A percentile compares a stretch with the other conserved stretches of the same genome.
phyloP scores from a whole-genome alignment of 2,797 vertebrate species.

The Myoxocephalus aenaeus region DNA sequence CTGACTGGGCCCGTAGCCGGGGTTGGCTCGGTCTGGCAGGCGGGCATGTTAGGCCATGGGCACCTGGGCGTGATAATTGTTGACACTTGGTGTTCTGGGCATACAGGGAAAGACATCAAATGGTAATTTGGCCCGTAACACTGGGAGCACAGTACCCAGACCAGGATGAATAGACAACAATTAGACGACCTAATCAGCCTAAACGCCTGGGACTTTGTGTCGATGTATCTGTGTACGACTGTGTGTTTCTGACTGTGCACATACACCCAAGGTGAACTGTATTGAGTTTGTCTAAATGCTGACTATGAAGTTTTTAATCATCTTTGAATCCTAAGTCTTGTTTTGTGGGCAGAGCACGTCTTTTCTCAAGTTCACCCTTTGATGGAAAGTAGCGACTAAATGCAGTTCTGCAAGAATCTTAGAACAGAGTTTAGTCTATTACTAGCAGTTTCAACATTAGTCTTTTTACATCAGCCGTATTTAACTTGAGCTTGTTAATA shows the following conservation, averaged over 20 bases:
- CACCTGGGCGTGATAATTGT: conserved; percentile 45
- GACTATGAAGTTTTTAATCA: conserved; percentile 34
- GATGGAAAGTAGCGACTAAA: conserved; percentile 70
- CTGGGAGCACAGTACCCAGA: conserved; percentile 13
- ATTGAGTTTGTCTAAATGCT: conserved; percentile 39
- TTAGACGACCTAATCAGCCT: conserved; percentile 51
- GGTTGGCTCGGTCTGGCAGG: conserved; percentile 20
- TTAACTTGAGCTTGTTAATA: conserved; percentile 76
- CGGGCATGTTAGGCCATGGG: conserved; percentile 17
- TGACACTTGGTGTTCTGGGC: conserved; percentile 35
- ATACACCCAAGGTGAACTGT: conserved; percentile 15
- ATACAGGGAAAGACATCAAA: conserved; percentile 34
- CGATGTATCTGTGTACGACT: neutral
- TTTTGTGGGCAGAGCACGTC: conserved; percentile 46
- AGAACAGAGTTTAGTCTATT: conserved; percentile 69
- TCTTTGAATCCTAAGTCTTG: conserved; percentile 6
- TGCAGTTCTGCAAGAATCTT: conserved; percentile 62
- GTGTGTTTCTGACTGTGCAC: conserved; percentile 20
- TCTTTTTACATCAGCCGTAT: conserved; percentile 76
- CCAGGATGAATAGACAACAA: conserved; percentile 40
- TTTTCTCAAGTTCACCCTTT: conserved; percentile 58
- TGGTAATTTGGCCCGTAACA: conserved; percentile 30
- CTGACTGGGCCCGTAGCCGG: conserved; percentile 18
- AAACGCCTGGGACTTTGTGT: conserved; percentile 26
- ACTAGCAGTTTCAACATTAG: conserved; percentile 77